Conservation (phyloP, 2,888 invertebrate genomes). For the Tethea ocularis region DNA sequence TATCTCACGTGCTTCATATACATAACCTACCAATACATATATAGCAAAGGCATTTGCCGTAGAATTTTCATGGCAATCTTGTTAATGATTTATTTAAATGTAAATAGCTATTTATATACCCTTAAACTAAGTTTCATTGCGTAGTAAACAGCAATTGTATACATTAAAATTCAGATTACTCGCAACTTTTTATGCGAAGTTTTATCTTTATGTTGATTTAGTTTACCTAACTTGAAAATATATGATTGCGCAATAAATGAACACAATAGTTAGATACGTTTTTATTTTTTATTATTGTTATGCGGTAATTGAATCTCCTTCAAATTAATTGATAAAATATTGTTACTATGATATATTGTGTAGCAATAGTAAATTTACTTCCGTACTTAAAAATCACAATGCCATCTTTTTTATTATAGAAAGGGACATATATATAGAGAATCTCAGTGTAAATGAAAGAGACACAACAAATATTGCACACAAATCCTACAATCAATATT, state of each 20-base stretch:
- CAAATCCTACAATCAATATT: too few species aligned
- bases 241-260: not conserved
- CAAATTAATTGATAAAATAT: too few species aligned
- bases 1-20: constrained; percentile 2
- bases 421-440: too few species aligned
- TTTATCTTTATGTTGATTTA: not conserved
- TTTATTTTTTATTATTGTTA: not conserved
- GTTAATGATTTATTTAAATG: not conserved
- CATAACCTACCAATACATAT: not conserved
- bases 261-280: too few species aligned
- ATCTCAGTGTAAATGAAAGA: too few species aligned
- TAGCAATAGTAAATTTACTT: too few species aligned
- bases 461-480: too few species aligned
- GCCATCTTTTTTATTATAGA: too few species aligned
- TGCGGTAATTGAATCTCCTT: too few species aligned
- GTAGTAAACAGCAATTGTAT: not conserved
- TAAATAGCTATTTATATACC: not conserved
- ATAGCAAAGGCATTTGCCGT: not conserved
- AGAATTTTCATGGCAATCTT: not conserved
- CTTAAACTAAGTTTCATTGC: not conserved
- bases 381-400: too few species aligned
- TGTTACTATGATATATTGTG: too few species aligned
- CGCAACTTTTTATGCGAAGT: not conserved
- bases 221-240: not conserved
- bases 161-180: too few species aligned